phyloP scores from a whole-genome alignment of 2,797 vertebrate species.

The Sebastes itinus region DNA sequence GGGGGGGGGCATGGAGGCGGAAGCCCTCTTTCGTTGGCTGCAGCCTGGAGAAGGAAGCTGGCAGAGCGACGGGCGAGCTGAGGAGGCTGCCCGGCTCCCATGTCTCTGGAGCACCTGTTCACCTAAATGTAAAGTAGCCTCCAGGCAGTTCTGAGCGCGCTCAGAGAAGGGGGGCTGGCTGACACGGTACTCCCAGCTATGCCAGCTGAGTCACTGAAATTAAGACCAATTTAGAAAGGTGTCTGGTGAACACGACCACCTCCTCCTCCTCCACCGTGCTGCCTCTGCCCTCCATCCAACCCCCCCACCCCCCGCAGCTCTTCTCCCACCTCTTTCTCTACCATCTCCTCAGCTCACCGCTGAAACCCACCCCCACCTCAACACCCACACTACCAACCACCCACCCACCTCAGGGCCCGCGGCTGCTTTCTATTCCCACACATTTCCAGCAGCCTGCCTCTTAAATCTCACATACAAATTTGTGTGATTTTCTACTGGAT shows the following conservation, averaged over 20 bases:
- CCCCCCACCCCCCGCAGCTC: slow-evolving; percentile 27
- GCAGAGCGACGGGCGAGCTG: slow-evolving; percentile 11
- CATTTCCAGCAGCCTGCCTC: not conserved
- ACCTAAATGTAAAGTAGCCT: slow-evolving; percentile 72
- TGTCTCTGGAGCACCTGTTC: slow-evolving; percentile 78
- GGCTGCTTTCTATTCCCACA: slow-evolving; percentile 21
- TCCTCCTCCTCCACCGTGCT: not conserved
- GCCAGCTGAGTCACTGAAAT: slow-evolving; percentile 86
- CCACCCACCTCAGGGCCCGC: slow-evolving; percentile 4
- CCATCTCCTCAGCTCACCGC: slow-evolving; percentile 11
- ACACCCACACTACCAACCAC: slow-evolving; percentile 37
- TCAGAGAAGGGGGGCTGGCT: slow-evolving; percentile 53
- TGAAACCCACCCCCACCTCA: slow-evolving; percentile 3
- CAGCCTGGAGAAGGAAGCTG: slow-evolving; percentile 23
- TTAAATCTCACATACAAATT: not conserved
- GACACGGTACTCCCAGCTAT: slow-evolving; percentile 82
- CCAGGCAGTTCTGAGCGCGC: slow-evolving; percentile 49
- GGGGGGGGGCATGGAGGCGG: not conserved
- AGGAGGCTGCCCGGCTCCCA: slow-evolving; percentile 41
- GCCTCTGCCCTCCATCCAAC: slow-evolving; percentile 43
- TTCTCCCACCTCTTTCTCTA: slow-evolving; percentile 10
- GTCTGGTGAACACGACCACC: slow-evolving; percentile 75
- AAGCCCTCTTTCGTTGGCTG: slow-evolving; percentile 26
- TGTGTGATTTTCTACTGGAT: not conserved
- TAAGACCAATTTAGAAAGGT: slow-evolving; percentile 86